These are phyloP conservation scores for Agraylea sexmaculata DNA, from an alignment of 1,140 invertebrate species.

Conservation along the genomic window DNA sequence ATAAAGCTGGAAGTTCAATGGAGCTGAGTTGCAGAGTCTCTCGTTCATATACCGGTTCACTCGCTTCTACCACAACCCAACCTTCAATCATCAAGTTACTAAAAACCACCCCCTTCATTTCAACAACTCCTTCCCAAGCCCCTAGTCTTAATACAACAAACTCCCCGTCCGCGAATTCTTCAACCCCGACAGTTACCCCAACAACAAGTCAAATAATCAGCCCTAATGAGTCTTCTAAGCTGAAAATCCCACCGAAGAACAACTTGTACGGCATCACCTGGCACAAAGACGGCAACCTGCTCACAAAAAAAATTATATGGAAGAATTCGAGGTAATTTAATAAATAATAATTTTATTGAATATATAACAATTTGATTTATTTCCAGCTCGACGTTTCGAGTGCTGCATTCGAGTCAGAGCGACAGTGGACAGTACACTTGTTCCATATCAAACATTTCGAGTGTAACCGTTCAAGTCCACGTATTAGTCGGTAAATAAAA, in stretches of 20 bases:
- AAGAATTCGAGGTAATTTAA: constrained; percentile 33
- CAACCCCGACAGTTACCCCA: constrained; percentile 12
- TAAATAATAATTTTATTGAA: background rate
- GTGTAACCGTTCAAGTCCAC: constrained; percentile 30
- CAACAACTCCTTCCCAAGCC: constrained; percentile 14
- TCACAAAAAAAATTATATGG: constrained; percentile 32
- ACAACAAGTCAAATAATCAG: background rate
- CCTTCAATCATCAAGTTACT: constrained; percentile 29
- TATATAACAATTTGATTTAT: background rate
- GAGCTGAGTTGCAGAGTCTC: constrained; percentile 52
- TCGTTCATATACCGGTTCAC: constrained; percentile 23
- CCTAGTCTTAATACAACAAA: background rate
- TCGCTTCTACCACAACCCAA: constrained; percentile 24
- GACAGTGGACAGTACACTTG: constrained; percentile 31
- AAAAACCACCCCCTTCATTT: constrained; percentile 33
- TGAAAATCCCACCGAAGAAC: too few relatives aligned
- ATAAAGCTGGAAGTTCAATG: constrained; percentile 59
- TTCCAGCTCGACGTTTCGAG: constrained; percentile 26
- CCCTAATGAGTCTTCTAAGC: constrained; percentile 24
- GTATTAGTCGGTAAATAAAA: constrained; percentile 28
- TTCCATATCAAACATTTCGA: constrained; percentile 25
- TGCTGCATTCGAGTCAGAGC: constrained; percentile 25
- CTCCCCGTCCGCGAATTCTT: constrained; percentile 6
- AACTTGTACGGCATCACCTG: constrained; percentile 33
- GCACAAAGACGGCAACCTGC: constrained; percentile 36